Base-by-base conservation (phyloP, 2,113 vertebrate species). In the Chamaea fasciata region DNA sequence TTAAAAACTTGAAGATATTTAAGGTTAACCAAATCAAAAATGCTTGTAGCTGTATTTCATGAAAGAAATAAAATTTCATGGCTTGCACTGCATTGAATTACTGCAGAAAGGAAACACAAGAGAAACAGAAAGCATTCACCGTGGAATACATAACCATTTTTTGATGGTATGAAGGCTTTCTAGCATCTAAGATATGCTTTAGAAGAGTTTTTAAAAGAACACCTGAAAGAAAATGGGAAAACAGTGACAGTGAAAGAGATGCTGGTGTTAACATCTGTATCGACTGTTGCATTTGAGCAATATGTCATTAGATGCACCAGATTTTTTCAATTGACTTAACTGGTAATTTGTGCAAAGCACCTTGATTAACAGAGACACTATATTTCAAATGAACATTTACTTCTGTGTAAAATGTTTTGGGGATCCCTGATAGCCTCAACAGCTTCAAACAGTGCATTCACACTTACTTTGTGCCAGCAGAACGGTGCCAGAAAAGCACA, bases 91-190 rank as follows among this genome's bases (percentile, higher is more conserved):
- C 21, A 42, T 89, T 82, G 76, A 78, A 33, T 71, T 92, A 49
- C 44, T 57, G 14, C 35, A 88, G 76, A 89, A 95, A 53, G 33
- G 18, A 68, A 81, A 13, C 26, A 12, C 42, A 64, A 59, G 79
- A 69, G 33, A 56, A 95, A 42, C 21, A 46, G 60, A 65, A 75
- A 79, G 41, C 49, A 98, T 98, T 98, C 92, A 98, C 98, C 47
- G 97, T 97, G 53, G 98, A 98, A 96, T 98, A 98, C 92, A 98
- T 97, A 90, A 98, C 95, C 96, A 98, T 95, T 95, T 98, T 98
- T 79, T 96, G 97, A 33, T 93, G n/a, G 44, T 95, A 94, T 52
- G 96, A 94, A 96, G 97, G 74, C 65, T 97, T 97, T 81, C 92
- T 91, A 69, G 97, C 97, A 69, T 93, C 91, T 75, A 97, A 97